Evolutionary conservation across 2,888 invertebrate species (phyloP).

Genomic region (Scaptomyza polygonia): DNA sequence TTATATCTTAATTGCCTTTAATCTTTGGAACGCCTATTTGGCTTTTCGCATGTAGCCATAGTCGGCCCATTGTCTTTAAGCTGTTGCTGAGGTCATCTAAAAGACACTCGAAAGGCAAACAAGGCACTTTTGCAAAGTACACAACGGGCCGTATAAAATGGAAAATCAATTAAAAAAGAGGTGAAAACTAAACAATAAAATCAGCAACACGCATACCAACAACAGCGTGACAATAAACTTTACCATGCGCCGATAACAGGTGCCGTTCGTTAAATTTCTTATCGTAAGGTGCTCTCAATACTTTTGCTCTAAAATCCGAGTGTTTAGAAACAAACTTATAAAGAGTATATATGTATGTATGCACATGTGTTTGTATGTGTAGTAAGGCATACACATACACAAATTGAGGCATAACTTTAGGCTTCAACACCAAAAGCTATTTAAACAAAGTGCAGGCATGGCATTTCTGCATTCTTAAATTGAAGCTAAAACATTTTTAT

Average conservation of each 20-base stretch:
- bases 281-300: slow-evolving; percentile 39
- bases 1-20: slow-evolving; percentile 29
- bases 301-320: slow-evolving; percentile 12
- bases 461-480: slow-evolving; percentile 17
- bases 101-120: slow-evolving; percentile 51
- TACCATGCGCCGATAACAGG: slow-evolving; percentile 66
- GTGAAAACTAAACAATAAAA: slow-evolving; percentile 72
- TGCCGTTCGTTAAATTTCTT: slow-evolving; percentile 47
- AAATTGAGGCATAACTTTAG: slow-evolving; percentile 71
- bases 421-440: slow-evolving; percentile 56
- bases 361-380: not conserved
- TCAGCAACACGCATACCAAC: slow-evolving; percentile 57
- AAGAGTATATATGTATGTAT: not conserved
- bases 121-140: slow-evolving; percentile 52
- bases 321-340: slow-evolving; percentile 1
- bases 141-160: slow-evolving; percentile 37
- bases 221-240: slow-evolving; percentile 63
- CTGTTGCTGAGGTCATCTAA: slow-evolving; percentile 63
- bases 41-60: not conserved
- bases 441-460: slow-evolving; percentile 32
- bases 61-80: slow-evolving; percentile 4
- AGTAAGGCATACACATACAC: slow-evolving; percentile 20
- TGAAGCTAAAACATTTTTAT: slow-evolving; percentile 14
- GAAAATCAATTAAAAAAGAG: slow-evolving; percentile 73
- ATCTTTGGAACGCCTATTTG: slow-evolving; percentile 30